Evolutionary conservation across 2,888 invertebrate species (phyloP).

Genomic region (Synanthedon vespiformis): DNA sequence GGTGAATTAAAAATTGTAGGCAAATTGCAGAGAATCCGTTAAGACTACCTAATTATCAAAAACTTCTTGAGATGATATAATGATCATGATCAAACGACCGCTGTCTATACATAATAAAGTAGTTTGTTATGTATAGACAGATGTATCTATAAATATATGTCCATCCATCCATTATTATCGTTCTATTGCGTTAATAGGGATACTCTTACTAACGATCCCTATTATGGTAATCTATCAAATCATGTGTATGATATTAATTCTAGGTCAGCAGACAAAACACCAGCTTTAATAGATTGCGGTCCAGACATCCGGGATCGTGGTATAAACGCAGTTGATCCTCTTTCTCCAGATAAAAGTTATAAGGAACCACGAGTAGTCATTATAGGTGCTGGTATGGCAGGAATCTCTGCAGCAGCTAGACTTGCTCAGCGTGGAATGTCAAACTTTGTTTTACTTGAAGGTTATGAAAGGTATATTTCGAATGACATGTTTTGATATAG

Average conservation of each 20-base stretch:
- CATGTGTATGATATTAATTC: constrained; percentile 2
- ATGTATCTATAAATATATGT: too few relatives aligned
- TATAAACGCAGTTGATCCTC: constrained; percentile 37
- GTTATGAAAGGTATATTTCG: constrained; percentile 74
- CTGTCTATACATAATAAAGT: too few relatives aligned
- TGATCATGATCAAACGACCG: too few relatives aligned
- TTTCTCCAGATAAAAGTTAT: constrained; percentile 34
- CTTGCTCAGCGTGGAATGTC: constrained; percentile 76
- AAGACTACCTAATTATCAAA: too few relatives aligned
- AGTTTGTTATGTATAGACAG: too few relatives aligned
- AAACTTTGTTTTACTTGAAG: constrained; percentile 79
- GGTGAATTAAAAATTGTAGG: too few relatives aligned
- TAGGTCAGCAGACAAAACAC: constrained; percentile 18
- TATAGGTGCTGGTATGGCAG: constrained; percentile 84
- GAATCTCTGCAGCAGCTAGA: constrained; percentile 81
- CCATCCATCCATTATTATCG: too few relatives aligned
- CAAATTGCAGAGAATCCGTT: too few relatives aligned
- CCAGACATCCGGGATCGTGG: constrained; percentile 43
- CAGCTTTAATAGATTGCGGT: constrained; percentile 27
- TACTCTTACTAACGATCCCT: too few relatives aligned
- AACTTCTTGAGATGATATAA: too few relatives aligned
- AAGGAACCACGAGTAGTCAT: constrained; percentile 77
- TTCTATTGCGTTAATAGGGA: too few relatives aligned
- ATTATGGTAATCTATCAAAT: too few relatives aligned
- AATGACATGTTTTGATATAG: not conserved